Percentiles rank a stretch among this genome's conserved stretches.
These are phyloP conservation scores for Drosophila arawakana DNA, from an alignment of 1,140 invertebrate genomes.

Conservation along the genomic window DNA sequence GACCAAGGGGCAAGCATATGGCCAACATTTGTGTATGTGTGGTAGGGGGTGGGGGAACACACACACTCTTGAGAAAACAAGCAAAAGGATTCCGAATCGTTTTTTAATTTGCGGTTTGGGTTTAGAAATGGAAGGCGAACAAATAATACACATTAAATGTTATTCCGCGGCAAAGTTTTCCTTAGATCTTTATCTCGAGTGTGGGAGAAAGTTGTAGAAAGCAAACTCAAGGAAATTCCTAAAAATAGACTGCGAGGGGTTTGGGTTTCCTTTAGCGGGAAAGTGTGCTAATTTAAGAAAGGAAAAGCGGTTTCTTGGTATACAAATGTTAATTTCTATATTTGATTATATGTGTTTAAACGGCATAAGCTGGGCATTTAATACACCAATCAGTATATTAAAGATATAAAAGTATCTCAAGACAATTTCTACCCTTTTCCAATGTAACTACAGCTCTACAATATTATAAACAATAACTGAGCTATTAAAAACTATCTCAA, in stretches of 20 bases:
- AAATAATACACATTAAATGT: background rate
- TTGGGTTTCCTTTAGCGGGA: background rate
- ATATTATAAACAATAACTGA: too few relatives aligned
- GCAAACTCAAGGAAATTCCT: background rate
- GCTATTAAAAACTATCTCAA: too few relatives aligned
- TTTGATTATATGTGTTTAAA: too few relatives aligned
- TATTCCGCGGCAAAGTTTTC: background rate
- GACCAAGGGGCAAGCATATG: conserved; percentile 13
- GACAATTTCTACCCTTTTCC: too few relatives aligned
- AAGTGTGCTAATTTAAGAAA: background rate
- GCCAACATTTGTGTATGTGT: conserved; percentile 18
- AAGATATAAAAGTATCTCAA: too few relatives aligned
- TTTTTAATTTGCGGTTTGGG: conserved; percentile 16
- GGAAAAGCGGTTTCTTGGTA: background rate
- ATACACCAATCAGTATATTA: too few relatives aligned
- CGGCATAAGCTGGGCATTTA: too few relatives aligned
- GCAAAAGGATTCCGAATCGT: conserved; percentile 14
- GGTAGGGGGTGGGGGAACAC: background rate
- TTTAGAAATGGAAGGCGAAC: conserved; percentile 2
- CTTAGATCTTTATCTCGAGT: background rate
- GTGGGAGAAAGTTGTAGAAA: background rate
- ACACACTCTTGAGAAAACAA: conserved; percentile 3
- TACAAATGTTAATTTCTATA: background rate
- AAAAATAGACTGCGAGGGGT: background rate
- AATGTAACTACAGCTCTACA: too few relatives aligned